A percentile compares a stretch with the other conserved stretches of the same genome.
phyloP scores from a whole-genome alignment of 1,140 invertebrate genomes.

The Polypedilum pembai region DNA sequence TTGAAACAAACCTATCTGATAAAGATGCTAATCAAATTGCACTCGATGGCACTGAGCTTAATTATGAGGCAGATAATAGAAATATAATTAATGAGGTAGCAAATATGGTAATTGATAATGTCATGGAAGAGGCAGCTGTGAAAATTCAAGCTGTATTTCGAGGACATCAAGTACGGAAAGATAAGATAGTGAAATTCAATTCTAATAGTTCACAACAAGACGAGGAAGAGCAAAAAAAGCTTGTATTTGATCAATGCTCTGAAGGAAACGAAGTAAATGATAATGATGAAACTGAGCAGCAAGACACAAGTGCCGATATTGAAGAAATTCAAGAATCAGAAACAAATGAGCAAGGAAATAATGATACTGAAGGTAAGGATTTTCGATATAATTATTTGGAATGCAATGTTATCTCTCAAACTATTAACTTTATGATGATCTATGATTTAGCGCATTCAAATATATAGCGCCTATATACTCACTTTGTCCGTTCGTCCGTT shows the following conservation, averaged over 20 bases:
- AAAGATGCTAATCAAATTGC: too few species aligned
- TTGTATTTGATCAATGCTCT: slow-evolving; percentile 1
- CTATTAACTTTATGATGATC: too few species aligned
- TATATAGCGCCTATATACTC: background rate
- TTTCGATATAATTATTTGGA: background rate
- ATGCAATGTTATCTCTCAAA: too few species aligned
- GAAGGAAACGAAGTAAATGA: background rate
- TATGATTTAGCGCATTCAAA: background rate
- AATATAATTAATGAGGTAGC: background rate
- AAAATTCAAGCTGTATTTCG: slow-evolving; percentile 91
- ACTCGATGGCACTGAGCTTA: too few species aligned
- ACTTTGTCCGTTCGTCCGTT: too few species aligned
- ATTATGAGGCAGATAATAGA: too few species aligned
- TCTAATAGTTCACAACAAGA: background rate
- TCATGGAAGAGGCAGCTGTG: slow-evolving; percentile 52
- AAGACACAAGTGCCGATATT: slow-evolving; percentile 25
- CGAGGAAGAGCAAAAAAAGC: background rate
- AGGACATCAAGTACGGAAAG: slow-evolving; percentile 81
- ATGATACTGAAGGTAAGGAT: background rate
- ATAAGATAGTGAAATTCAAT: slow-evolving; percentile 36
- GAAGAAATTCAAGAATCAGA: slow-evolving; percentile 24
- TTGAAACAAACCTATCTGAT: too few species aligned
- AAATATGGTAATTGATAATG: background rate
- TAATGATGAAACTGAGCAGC: slow-evolving; percentile 6
- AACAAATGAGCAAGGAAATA: background rate